Evolutionary conservation across 2,888 invertebrate genomes (phyloP).

Genomic region (Trilocha varians): DNA sequence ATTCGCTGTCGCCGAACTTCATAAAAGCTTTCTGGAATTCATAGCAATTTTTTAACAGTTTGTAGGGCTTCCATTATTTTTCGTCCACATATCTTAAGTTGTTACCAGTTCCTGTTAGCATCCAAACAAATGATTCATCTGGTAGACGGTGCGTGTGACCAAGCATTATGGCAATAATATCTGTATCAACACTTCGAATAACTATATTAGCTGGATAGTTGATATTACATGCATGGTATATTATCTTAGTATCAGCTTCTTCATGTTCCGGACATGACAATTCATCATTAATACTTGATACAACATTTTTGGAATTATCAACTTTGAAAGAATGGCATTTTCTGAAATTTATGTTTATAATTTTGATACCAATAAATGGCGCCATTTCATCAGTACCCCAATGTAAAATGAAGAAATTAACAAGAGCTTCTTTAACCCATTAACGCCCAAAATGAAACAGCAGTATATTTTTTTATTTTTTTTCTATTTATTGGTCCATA

Average conservation of each 20-base stretch:
- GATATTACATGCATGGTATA: not conserved
- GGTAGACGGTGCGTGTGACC: not conserved
- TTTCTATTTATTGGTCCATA: not conserved
- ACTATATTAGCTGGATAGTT: not conserved
- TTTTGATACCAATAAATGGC: not conserved
- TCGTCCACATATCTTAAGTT: too few relatives aligned
- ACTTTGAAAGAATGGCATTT: not conserved
- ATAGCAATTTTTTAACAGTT: too few relatives aligned
- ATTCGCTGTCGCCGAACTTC: too few relatives aligned
- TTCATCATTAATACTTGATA: not conserved
- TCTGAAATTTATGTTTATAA: not conserved
- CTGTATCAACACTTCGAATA: not conserved
- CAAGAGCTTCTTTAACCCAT: slow-evolving; percentile 14
- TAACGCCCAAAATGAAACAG: slow-evolving; percentile 4
- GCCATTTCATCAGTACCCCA: not conserved
- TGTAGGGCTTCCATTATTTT: too few relatives aligned
- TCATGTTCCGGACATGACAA: not conserved
- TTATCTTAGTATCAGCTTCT: not conserved
- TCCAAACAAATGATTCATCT: not conserved
- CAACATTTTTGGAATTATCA: not conserved
- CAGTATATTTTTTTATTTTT: not conserved
- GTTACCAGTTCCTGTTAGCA: not conserved
- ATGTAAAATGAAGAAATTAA: not conserved
- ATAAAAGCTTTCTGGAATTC: too few relatives aligned
- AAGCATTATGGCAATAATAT: not conserved